phyloP scores from a whole-genome alignment of 1,140 invertebrate species.

The Brachionus paranguensis region DNA sequence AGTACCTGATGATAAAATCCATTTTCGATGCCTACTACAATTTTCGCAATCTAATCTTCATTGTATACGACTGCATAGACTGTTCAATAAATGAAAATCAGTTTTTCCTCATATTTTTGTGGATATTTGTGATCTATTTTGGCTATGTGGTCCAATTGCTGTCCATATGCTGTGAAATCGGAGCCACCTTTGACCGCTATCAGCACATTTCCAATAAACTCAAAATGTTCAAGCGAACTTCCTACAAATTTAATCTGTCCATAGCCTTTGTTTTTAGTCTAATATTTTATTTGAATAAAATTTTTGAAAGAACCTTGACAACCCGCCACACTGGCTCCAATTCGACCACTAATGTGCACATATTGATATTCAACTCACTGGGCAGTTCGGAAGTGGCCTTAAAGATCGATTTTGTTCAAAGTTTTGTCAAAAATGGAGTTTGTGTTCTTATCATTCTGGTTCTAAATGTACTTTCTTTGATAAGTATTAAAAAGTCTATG shows the following conservation, averaged over 20 bases:
- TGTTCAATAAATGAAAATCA: background rate
- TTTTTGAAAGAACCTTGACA: conserved; percentile 13
- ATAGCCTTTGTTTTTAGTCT: conserved; percentile 10
- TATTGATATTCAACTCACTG: background rate
- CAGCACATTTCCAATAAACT: background rate
- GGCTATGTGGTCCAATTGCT: conserved; percentile 7
- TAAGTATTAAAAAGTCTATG: background rate
- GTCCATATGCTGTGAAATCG: conserved; percentile 36
- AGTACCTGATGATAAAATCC: conserved; percentile 30
- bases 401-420: conserved; percentile 21
- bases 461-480: background rate
- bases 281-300: conserved; percentile 28
- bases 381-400: background rate
- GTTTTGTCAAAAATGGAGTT: background rate
- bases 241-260: background rate
- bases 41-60: background rate
- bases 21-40: conserved; percentile 24
- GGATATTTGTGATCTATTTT: conserved; percentile 23
- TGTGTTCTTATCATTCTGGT: conserved; percentile 13
- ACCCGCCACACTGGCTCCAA: background rate
- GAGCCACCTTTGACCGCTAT: conserved; percentile 13
- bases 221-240: background rate
- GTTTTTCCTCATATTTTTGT: background rate
- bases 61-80: background rate
- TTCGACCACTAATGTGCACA: background rate